Conservation (phyloP, 2,888 invertebrate genomes). For the Achlya flavicornis region DNA sequence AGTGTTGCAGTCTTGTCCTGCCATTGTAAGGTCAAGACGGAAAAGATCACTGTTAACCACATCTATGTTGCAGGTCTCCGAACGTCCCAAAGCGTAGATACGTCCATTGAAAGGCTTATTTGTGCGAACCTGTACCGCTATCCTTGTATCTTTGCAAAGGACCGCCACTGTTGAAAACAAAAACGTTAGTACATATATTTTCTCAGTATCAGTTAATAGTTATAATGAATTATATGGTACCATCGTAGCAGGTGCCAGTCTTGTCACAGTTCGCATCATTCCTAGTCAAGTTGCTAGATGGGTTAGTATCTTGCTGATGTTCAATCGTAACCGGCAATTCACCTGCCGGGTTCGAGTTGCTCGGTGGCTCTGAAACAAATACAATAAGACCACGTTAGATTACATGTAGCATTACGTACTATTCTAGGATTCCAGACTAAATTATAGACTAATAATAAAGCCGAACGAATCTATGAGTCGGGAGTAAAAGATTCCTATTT, state of each 20-base stretch:
- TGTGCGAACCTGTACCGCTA: conserved; percentile 95
- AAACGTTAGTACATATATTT: not conserved
- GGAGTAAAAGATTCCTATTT: conserved; percentile 43
- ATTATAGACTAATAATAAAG: conserved; percentile 46
- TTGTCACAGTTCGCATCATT: conserved; percentile 95
- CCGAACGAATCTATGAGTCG: conserved; percentile 55
- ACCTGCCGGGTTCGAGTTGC: conserved; percentile 64
- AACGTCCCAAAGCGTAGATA: conserved; percentile 96
- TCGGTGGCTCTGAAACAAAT: conserved; percentile 80
- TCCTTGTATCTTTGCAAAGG: conserved; percentile 96
- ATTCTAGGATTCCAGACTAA: conserved; percentile 37
- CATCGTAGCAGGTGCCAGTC: conserved; percentile 97
- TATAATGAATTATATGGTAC: conserved; percentile 76
- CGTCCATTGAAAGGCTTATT: conserved; percentile 97
- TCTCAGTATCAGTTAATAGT: not conserved
- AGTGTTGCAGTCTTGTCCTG: conserved; percentile 97
- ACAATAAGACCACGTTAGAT: conserved; percentile 24
- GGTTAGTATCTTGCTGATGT: conserved; percentile 88
- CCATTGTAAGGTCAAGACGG: conserved; percentile 95
- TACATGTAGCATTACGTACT: conserved; percentile 23
- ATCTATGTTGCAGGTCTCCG: conserved; percentile 97
- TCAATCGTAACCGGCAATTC: conserved; percentile 90
- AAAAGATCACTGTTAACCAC: conserved; percentile 96
- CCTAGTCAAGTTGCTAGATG: conserved; percentile 88
- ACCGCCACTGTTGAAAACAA: conserved; percentile 88